A percentile compares a stretch with the other conserved stretches of the same genome.
Conservation (phyloP, 1,140 invertebrate species). For the Trichogramma pretiosum region DNA sequence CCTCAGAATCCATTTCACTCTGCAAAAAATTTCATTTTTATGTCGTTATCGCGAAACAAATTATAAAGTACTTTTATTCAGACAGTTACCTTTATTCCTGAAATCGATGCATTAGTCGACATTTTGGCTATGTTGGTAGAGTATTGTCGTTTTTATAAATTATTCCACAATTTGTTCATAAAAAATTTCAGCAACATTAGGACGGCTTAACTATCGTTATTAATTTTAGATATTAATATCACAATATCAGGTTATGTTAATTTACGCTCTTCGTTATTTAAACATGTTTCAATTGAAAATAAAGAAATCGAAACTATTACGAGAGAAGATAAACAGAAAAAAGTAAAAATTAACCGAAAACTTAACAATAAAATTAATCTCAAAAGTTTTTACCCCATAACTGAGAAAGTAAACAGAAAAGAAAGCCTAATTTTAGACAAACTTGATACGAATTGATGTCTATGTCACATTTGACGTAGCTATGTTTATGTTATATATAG, state of each 20-base stretch:
- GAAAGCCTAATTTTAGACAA: background rate
- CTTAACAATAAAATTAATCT: background rate
- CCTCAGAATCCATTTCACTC: conserved; percentile 32
- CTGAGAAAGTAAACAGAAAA: conserved; percentile 1
- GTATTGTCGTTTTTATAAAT: conserved; percentile 3
- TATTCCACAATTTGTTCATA: background rate
- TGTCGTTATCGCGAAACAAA: too few species aligned
- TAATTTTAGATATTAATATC: conserved; percentile 14
- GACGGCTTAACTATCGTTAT: too few species aligned
- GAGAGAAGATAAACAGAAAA: too few species aligned
- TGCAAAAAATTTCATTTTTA: conserved; percentile 19
- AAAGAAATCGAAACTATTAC: background rate
- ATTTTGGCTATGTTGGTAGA: conserved; percentile 10
- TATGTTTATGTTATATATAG: background rate
- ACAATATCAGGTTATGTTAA: conserved; percentile 16
- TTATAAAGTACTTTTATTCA: too few species aligned
- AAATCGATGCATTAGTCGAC: conserved; percentile 18
- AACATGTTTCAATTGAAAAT: background rate
- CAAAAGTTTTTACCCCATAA: background rate
- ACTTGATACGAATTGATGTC: background rate
- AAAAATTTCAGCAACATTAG: conserved; percentile 1
- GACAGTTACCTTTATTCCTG: conserved; percentile 20
- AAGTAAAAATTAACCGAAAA: conserved; percentile 1
- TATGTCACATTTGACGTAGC: conserved; percentile 1
- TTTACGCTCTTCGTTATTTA: too few species aligned